Percentiles rank a stretch among this genome's conserved stretches.
Conservation (phyloP, 2,888 invertebrate genomes). For the Microlaimidae sp. region DNA sequence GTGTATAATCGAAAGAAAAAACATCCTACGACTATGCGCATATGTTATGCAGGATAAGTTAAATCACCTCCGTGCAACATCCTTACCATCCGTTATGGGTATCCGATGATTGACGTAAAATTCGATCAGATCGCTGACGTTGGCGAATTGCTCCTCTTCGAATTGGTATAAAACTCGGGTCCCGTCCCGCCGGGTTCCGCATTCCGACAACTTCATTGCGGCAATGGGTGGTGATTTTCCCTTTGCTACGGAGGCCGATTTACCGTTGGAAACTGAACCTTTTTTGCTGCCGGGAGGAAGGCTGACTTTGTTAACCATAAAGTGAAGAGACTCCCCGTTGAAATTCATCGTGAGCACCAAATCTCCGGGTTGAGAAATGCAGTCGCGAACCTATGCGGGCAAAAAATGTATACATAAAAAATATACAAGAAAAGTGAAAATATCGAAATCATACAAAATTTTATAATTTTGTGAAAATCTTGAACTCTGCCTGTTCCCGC, state of each 20-base stretch:
- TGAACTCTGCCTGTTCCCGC: too few species aligned
- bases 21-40: too few species aligned
- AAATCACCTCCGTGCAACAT: too few species aligned
- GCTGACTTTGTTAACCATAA: neutral
- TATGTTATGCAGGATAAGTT: too few species aligned
- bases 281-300: neutral
- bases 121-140: neutral
- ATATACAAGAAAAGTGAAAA: neutral
- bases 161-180: too few species aligned
- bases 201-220: too few species aligned
- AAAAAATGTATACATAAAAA: too few species aligned
- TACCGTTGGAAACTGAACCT: neutral
- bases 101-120: neutral
- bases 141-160: neutral
- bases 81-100: neutral
- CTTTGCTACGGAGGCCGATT: too few species aligned
- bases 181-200: too few species aligned
- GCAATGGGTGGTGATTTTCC: too few species aligned
- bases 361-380: neutral
- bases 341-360: neutral
- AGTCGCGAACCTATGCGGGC: neutral
- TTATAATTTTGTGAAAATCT: too few species aligned
- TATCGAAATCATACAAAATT: neutral
- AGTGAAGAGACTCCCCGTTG: neutral
- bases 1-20: too few species aligned